Conservation (phyloP, 2,113 vertebrate genomes). For the Prietella phreatophila region DNA sequence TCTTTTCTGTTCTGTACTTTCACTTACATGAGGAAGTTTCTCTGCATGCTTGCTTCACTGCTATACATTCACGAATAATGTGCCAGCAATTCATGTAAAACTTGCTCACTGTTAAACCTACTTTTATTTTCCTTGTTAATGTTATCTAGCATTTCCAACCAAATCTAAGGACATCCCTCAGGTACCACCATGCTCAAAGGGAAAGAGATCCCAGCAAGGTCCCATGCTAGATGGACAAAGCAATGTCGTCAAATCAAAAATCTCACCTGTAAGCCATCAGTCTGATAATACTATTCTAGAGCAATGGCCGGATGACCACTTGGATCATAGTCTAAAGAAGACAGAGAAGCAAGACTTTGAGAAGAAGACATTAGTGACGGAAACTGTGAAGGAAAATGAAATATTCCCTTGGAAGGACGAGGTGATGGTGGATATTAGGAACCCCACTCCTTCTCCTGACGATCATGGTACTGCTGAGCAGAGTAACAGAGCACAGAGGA, state of each 20-base stretch:
- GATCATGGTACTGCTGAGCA: background rate
- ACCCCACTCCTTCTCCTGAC: background rate
- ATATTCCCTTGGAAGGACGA: conserved; percentile 8
- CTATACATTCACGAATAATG: too few relatives aligned
- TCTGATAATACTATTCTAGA: conserved; percentile 40
- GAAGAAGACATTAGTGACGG: conserved; percentile 24
- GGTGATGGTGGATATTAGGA: background rate
- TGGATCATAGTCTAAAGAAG: conserved; percentile 5
- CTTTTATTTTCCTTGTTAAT: background rate
- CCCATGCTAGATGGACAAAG: conserved; percentile 38
- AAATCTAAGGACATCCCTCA: conserved; percentile 26
- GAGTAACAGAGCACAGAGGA: background rate
- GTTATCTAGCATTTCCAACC: background rate
- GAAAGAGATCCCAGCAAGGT: background rate
- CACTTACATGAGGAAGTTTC: background rate
- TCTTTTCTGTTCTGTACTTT: background rate
- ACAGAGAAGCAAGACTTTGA: conserved; percentile 2
- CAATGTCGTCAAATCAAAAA: conserved; percentile 58
- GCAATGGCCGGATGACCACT: conserved; percentile 17
- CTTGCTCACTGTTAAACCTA: background rate
- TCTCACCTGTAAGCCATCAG: conserved; percentile 56
- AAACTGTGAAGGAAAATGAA: background rate
- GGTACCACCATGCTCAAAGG: conserved; percentile 44
- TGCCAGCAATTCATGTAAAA: background rate
- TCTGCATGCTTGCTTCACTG: background rate